These are phyloP conservation scores for Craniophora ligustri DNA, from an alignment of 2,888 invertebrate species.

Conservation along the genomic window DNA sequence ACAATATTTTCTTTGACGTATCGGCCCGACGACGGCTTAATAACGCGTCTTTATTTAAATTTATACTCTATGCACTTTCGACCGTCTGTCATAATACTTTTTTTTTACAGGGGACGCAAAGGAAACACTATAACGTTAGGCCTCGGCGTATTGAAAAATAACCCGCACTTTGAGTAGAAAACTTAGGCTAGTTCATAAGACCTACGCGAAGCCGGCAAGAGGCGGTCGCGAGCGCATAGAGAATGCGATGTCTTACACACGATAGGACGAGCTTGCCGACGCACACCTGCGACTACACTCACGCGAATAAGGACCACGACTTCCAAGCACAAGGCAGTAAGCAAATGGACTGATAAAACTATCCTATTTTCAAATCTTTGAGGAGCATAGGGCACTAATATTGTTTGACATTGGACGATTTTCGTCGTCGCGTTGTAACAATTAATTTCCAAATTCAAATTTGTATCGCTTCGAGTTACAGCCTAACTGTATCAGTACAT, in stretches of 20 bases:
- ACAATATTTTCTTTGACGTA: slow-evolving; percentile 58
- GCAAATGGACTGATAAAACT: slow-evolving; percentile 9
- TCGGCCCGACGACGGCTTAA: slow-evolving; percentile 55
- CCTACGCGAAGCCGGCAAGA: slow-evolving; percentile 47
- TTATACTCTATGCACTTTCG: slow-evolving; percentile 67
- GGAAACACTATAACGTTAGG: slow-evolving; percentile 61
- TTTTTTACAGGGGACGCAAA: slow-evolving; percentile 56
- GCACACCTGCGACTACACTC: not conserved
- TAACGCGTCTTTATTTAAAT: slow-evolving; percentile 52
- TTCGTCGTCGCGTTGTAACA: slow-evolving; percentile 18
- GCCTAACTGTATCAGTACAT: not conserved
- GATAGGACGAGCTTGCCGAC: slow-evolving; percentile 7
- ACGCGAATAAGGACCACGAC: not conserved
- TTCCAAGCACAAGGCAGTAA: not conserved
- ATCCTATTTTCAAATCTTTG: not conserved
- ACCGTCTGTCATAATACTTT: slow-evolving; percentile 55
- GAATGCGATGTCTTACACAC: slow-evolving; percentile 25
- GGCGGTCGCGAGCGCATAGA: slow-evolving; percentile 51
- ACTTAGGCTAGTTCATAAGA: slow-evolving; percentile 59
- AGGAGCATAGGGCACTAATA: too few species aligned
- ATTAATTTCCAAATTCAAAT: slow-evolving; percentile 1
- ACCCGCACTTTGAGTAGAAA: slow-evolving; percentile 52
- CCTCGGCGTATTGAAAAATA: slow-evolving; percentile 54
- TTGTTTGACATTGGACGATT: slow-evolving; percentile 16
- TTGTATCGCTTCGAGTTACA: not conserved